Evolutionary conservation across 2,113 vertebrate genomes (phyloP), one percentile per base, ranked within the genome.

Genomic region (Albula glossodonta): DNA sequence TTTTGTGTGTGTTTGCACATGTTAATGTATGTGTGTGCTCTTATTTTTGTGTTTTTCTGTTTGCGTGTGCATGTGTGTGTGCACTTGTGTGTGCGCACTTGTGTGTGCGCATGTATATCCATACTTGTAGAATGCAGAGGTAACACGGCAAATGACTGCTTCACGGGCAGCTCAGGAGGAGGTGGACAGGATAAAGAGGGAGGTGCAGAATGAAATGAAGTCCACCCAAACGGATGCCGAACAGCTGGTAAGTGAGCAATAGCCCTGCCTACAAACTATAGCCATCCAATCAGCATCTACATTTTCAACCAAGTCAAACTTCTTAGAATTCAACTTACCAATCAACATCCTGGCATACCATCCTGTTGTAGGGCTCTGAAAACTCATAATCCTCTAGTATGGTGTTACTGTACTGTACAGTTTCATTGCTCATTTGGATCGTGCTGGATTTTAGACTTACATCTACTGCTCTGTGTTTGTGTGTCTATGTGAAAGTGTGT

Each of bases 81-180:
- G 31, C 11, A 15, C 22, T 15, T 79, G 13, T 81, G 51, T 50
- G n/a, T 84, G 53, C 80, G 74, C 87, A 70, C 84, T 53, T 63
- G 51, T 86, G 11, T 86, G 12, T 74, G 41, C 83, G 83, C 82
- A 25, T 86, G 52, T 84, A 48, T 70, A 41, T 82, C 8, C 82
- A 31, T 81, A 81, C 86, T 79, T 85, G 19, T 86, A 99, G 98
- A 99, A 99, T 0, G 98, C 98, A 0, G 98, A 99, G 91, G 97
- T 99, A 89, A 98, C 97, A 81, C 97, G 97, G 78, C 98, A 99
- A 93, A 95, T 99, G 91, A 98, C 97, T 0, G 89, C 93, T 83
- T 97, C 96, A 19, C 96, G 95, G 51, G 97, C 96, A 11, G 96
- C 96, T 0, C 97, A 98, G 85, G 97, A 95, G 0, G 98, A 99